Evolutionary conservation across 1,140 invertebrate species (phyloP), one percentile per base, ranked within the genome.

Genomic region (Megalopta genalis): DNA sequence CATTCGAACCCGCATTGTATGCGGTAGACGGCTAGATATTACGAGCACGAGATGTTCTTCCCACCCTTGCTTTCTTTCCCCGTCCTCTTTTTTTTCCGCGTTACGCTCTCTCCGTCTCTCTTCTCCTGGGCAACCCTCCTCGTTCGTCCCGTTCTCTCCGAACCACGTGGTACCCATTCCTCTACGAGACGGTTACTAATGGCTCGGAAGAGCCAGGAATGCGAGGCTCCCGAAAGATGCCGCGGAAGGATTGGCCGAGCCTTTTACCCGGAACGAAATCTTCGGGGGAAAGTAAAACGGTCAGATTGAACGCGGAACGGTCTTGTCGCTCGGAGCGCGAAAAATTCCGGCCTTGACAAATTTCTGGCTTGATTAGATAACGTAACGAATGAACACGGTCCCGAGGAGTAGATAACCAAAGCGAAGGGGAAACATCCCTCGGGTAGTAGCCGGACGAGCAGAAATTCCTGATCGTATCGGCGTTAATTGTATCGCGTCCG

Each of bases 101-200:
- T 65, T 42, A 72, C 63, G 60, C 69, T 71, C 68, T 54, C 23
- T 69, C 27, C 52, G 27, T 59, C 60, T 9, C 71, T 37, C 59
- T 16, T n/a, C 49, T 64, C 67, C 71, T 57, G 72, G 52, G 67
- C 64, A n/a, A n/a, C n/a, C n/a, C n/a, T n/a, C n/a, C n/a, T n/a
- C n/a, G n/a, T n/a, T n/a, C n/a, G n/a, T n/a, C n/a, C n/a, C n/a
- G n/a, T n/a, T n/a, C n/a, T n/a, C n/a, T n/a, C n/a, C n/a, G n/a
- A n/a, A n/a, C n/a, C n/a, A n/a, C n/a, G n/a, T n/a, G 10, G 42
- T 12, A 2, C 75, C 72, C 70, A 72, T 80, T 66, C 74, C 54
- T 9, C 54, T n/a, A n/a, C 60, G 75, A 73, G 86, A 87, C 86
- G 76, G 82, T 65, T 87, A 87, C 85, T 87, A 86, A 87, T 87